Base-by-base conservation (phyloP, 2,888 invertebrate species). In the Chloromyia formosa region DNA sequence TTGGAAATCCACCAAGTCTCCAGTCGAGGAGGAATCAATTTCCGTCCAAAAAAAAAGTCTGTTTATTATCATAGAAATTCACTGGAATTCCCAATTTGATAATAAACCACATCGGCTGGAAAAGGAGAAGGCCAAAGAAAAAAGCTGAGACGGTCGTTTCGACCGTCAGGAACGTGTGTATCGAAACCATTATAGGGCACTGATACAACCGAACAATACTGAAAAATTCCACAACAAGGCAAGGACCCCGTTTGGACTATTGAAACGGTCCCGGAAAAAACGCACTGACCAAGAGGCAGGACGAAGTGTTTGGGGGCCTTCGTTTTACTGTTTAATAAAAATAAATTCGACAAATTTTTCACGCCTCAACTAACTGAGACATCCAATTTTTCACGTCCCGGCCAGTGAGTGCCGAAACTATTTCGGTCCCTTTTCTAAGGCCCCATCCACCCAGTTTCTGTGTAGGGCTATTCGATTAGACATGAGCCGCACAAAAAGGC, bases 321-420 rank as follows among this genome's bases (percentile, higher is more conserved):
- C 35, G 35, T 61, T 74, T 40, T 27, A 54, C 49, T 49, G 74
- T 74, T 74, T 54, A 74, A 74, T 74, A 74, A 74, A 73, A 74
- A 74, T 74, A 74, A 74, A 74, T 64, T 64, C 74, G 53, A 74
- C 74, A 74, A 74, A 74, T 74, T 74, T 74, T 74, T 74, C 74
- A 74, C 64, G 64, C 74, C 40, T 64, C 74, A 64, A 74, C 74
- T 74, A 49, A 64, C 74, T 74, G 64, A 54, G 53, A 61, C 53
- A 27, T 74, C 74, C 74, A 74, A 64, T 74, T 74, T 74, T 74
- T 73, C 71, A 71, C 56, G 27, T 35, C 7, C 27, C 27, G 27
- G 27, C 7, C 7, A 4, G 27, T 4, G 27, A 35, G 27, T 35
- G 7, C 7, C 27, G 27, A 27, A 7, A 10, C 20, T 10, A 16